These are phyloP conservation scores for Stegostoma tigrinum DNA, from an alignment of 2,113 vertebrate genomes.

Conservation along the genomic window DNA sequence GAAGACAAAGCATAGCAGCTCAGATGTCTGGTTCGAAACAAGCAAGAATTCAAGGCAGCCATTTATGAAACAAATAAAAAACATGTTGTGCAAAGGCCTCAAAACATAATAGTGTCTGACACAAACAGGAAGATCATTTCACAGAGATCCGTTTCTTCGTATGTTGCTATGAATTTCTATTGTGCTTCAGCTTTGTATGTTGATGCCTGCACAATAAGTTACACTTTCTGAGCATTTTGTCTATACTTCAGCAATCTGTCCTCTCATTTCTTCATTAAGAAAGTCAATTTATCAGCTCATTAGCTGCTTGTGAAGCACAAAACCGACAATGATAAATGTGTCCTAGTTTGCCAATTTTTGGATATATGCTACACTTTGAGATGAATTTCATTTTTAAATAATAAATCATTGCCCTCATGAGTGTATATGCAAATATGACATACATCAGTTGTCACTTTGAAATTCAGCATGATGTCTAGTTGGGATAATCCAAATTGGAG, in stretches of 20 bases:
- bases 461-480: neutral
- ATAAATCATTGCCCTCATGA: neutral
- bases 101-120: neutral
- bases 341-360: conserved; percentile 9
- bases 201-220: neutral
- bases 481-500: neutral
- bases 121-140: neutral
- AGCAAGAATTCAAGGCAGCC: neutral
- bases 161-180: neutral
- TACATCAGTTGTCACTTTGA: neutral
- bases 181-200: neutral
- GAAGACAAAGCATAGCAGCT: neutral
- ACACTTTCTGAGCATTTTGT: neutral
- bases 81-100: neutral
- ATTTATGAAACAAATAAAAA: neutral
- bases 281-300: neutral
- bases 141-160: neutral
- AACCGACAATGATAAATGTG: neutral
- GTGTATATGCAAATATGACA: neutral
- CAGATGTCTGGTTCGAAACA: neutral
- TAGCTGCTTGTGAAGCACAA: neutral
- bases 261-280: neutral
- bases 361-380: neutral
- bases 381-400: neutral
- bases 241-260: neutral